Percentiles rank a stretch among this genome's conserved stretches.
Evolutionary conservation across 2,797 vertebrate species (phyloP).

Genomic region (Bradypus variegatus): DNA sequence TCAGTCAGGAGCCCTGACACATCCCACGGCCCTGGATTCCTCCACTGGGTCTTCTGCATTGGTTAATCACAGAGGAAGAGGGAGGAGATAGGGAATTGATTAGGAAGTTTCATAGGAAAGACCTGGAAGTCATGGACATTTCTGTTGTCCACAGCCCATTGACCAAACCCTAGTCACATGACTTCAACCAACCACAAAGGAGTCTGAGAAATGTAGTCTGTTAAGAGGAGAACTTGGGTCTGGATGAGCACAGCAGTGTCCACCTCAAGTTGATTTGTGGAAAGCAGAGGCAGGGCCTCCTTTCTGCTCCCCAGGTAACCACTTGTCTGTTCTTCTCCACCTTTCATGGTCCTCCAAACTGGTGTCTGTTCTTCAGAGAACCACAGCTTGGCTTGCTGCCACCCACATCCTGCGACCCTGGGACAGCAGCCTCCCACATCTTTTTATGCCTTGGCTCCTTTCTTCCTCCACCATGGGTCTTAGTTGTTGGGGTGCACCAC

Average conservation of each 20-base stretch:
- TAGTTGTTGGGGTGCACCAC: background rate
- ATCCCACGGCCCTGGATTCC: background rate
- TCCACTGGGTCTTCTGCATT: background rate
- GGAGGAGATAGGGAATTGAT: background rate
- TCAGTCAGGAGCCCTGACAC: background rate
- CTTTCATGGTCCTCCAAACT: background rate
- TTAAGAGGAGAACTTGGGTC: background rate
- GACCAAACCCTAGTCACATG: background rate
- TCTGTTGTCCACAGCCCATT: background rate
- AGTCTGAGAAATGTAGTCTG: background rate
- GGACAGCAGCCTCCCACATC: background rate
- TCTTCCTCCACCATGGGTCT: background rate
- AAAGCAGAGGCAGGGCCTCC: background rate
- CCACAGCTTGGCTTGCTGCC: background rate
- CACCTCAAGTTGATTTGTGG: background rate
- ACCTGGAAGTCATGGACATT: background rate
- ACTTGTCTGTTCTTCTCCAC: background rate
- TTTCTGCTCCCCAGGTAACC: background rate
- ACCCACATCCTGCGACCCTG: background rate
- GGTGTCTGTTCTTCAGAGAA: background rate
- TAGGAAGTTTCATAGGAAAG: background rate
- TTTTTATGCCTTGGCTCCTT: background rate
- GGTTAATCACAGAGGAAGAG: background rate
- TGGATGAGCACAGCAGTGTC: background rate
- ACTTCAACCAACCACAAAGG: background rate